Evolutionary conservation across 2,888 invertebrate species (phyloP).

Genomic region (Temnothorax rugatulus): DNA sequence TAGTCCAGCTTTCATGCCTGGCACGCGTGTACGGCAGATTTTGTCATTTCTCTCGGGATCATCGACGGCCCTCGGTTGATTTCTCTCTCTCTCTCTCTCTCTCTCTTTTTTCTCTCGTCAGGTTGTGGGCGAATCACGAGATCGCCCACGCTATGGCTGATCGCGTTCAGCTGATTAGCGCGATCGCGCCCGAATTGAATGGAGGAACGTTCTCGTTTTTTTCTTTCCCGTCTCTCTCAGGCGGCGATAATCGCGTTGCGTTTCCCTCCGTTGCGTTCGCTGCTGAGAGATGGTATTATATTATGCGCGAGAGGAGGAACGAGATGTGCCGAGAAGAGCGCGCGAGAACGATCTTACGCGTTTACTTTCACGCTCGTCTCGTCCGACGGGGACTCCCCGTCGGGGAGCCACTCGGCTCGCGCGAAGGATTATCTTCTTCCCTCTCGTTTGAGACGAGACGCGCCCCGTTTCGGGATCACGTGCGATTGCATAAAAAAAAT

Average conservation of each 20-base stretch:
- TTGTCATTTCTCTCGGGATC: slow-evolving; percentile 5
- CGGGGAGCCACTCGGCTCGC: too few species aligned
- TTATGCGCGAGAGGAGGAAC: not conserved
- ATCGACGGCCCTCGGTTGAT: not conserved
- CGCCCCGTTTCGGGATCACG: not conserved
- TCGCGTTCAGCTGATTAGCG: slow-evolving; percentile 8
- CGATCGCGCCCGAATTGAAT: not conserved
- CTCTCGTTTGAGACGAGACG: not conserved
- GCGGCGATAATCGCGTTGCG: not conserved
- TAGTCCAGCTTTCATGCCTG: slow-evolving; percentile 12
- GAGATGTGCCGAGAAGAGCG: not conserved
- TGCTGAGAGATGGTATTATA: not conserved
- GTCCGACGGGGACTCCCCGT: too few species aligned
- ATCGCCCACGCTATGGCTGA: slow-evolving; percentile 34
- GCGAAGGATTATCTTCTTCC: not conserved
- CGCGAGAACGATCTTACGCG: not conserved
- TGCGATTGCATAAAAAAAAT: slow-evolving; percentile 10
- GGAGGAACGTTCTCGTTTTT: not conserved
- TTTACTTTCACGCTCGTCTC: not conserved
- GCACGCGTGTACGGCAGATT: not conserved
- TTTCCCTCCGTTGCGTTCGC: not conserved
- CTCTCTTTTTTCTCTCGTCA: not conserved
- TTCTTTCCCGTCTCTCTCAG: not conserved
- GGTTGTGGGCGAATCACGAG: not conserved
- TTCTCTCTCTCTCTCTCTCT: too few species aligned